Percentiles rank a stretch among this genome's conserved stretches.
Evolutionary conservation across 2,113 vertebrate genomes (phyloP).

Genomic region (Sterna hirundo): DNA sequence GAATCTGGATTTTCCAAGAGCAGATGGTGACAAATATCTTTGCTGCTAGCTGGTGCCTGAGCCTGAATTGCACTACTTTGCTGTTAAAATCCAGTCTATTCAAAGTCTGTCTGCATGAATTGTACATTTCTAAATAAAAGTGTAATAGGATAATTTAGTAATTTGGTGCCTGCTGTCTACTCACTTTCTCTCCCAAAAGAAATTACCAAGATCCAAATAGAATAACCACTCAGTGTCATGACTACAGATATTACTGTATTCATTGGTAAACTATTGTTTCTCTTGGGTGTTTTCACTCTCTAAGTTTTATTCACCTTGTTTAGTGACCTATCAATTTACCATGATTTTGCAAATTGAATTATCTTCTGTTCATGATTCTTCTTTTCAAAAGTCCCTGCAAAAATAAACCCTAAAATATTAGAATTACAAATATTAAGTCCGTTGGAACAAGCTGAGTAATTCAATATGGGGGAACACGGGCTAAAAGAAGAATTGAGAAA

Average conservation of each 20-base stretch:
- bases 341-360: background rate
- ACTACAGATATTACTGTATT: background rate
- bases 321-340: background rate
- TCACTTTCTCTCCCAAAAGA: constrained; percentile 16
- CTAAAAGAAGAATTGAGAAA: background rate
- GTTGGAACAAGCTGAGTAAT: constrained; percentile 12
- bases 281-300: background rate
- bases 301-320: background rate
- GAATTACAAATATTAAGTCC: background rate
- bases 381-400: background rate
- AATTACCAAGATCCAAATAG: constrained; percentile 12
- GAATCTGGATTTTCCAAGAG: constrained; percentile 55
- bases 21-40: constrained; percentile 64
- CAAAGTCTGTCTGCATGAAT: constrained; percentile 50
- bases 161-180: constrained; percentile 31
- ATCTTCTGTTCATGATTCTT: background rate
- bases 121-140: constrained; percentile 55
- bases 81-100: constrained; percentile 52
- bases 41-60: constrained; percentile 24
- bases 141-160: constrained; percentile 55
- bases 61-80: constrained; percentile 30
- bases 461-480: background rate
- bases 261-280: constrained; percentile 4
- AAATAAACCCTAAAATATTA: background rate
- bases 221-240: background rate